These are phyloP conservation scores for Globia sparganii DNA, from an alignment of 2,888 invertebrate genomes.

Conservation along the genomic window DNA sequence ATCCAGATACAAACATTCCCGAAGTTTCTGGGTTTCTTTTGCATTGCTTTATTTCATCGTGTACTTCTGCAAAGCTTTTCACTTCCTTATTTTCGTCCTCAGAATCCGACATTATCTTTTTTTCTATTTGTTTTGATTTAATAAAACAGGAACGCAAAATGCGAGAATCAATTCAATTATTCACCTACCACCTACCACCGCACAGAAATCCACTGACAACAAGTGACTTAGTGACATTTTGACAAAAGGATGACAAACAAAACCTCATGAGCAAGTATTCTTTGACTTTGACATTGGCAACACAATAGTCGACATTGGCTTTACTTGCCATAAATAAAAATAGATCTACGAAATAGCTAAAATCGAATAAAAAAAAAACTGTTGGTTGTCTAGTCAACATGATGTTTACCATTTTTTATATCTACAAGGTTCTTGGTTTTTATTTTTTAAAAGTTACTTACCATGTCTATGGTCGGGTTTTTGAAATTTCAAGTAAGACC, in stretches of 20 bases:
- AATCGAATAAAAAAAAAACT: too few relatives aligned
- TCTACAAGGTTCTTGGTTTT: too few relatives aligned
- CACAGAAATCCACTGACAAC: constrained; percentile 2
- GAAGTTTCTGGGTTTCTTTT: constrained; percentile 85
- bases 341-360: too few relatives aligned
- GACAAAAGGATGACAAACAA: too few relatives aligned
- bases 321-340: too few relatives aligned
- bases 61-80: constrained; percentile 78
- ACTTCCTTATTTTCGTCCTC: constrained; percentile 73
- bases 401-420: not conserved
- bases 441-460: too few relatives aligned
- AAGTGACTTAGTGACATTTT: too few relatives aligned
- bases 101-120: constrained; percentile 71
- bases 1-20: constrained; percentile 94
- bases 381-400: too few relatives aligned
- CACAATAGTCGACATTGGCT: too few relatives aligned
- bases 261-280: too few relatives aligned
- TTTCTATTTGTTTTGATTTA: constrained; percentile 28
- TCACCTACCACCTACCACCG: too few relatives aligned
- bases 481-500: not conserved
- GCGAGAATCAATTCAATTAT: constrained; percentile 36
- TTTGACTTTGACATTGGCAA: too few relatives aligned
- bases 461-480: not conserved
- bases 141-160: not conserved
- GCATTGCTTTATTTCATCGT: constrained; percentile 82